Evolutionary conservation across 64 coral and sea anemone species (phyloP).

Genomic region (Trachythela sp.): DNA sequence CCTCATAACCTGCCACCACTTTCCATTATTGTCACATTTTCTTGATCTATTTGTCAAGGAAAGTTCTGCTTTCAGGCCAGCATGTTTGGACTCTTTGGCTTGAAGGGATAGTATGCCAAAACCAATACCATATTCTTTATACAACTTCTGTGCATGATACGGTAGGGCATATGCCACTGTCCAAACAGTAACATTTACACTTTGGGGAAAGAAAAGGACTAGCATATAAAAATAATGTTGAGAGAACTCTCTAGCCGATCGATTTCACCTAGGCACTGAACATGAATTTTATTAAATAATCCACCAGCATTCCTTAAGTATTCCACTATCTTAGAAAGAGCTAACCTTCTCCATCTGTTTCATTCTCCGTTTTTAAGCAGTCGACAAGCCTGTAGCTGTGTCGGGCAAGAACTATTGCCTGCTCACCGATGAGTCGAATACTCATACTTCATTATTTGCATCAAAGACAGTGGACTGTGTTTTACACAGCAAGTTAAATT

Average conservation of each 20-base stretch:
- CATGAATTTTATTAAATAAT: neutral
- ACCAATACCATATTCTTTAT: neutral
- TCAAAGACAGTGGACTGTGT: neutral
- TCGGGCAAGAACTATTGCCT: neutral
- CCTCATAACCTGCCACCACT: slow-evolving; percentile 17
- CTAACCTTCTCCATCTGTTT: neutral
- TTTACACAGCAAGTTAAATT: slow-evolving; percentile 4
- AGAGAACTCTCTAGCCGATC: neutral
- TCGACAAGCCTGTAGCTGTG: neutral
- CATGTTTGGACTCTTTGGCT: slow-evolving; percentile 13
- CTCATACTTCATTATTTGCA: neutral
- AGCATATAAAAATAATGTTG: neutral
- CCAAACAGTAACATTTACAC: neutral
- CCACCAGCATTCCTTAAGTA: neutral
- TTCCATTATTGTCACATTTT: neutral
- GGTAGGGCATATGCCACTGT: slow-evolving; percentile 3
- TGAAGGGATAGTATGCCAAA: neutral
- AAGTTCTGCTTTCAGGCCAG: neutral
- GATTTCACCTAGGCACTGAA: neutral
- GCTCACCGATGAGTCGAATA: neutral
- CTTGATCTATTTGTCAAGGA: neutral
- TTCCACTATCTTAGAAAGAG: neutral
- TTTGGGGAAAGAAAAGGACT: neutral
- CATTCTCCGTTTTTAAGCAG: neutral
- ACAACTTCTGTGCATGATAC: neutral